phyloP scores from a whole-genome alignment of 2,797 vertebrate genomes.

The Onychomys leucogaster region DNA sequence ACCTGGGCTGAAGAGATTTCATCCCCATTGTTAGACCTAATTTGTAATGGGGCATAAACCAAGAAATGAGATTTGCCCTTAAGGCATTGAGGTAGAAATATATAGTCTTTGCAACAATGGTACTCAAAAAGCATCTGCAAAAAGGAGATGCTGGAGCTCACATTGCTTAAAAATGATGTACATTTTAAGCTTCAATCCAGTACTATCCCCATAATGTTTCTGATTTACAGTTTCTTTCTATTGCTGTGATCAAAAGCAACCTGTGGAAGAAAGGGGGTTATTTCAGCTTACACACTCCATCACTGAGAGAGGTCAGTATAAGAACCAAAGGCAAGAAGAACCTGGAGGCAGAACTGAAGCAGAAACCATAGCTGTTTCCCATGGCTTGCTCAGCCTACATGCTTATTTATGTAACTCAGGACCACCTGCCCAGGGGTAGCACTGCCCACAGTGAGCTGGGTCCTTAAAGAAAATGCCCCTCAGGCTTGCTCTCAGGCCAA shows the following conservation, averaged over 20 bases:
- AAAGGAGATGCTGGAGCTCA: background rate
- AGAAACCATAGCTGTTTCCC: background rate
- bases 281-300: background rate
- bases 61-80: conserved; percentile 61
- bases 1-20: conserved; percentile 3
- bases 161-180: conserved; percentile 37
- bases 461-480: background rate
- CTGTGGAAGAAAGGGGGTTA: background rate
- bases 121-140: conserved; percentile 15
- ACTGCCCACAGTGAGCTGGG: background rate
- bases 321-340: background rate
- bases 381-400: background rate
- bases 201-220: conserved; percentile 13
- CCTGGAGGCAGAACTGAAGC: background rate
- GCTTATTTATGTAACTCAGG: background rate
- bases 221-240: conserved; percentile 39
- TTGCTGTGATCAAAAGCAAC: background rate
- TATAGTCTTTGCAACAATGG: conserved; percentile 11
- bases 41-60: conserved; percentile 50
- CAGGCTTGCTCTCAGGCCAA: background rate
- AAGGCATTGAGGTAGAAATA: conserved; percentile 16
- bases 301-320: background rate
- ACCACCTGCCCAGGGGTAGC: background rate
- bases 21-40: background rate
- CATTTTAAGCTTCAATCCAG: conserved; percentile 59